phyloP scores from a whole-genome alignment of 2,797 vertebrate species.

The Scyliorhinus canicula region DNA sequence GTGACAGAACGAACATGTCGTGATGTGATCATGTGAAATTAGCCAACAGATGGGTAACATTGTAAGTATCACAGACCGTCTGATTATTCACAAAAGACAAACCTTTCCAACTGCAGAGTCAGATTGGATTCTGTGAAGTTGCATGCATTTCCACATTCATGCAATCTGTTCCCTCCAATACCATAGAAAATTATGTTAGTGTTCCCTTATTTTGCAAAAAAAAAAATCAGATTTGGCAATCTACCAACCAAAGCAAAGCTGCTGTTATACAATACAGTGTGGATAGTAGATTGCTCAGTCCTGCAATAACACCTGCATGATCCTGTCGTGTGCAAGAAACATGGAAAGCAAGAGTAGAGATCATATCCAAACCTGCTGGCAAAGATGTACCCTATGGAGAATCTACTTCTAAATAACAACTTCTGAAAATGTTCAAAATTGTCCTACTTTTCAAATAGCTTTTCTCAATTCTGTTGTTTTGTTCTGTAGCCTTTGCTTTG shows the following conservation, averaged over 20 bases:
- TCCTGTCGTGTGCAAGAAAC: not conserved
- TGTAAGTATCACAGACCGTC: constrained; percentile 15
- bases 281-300: constrained; percentile 18
- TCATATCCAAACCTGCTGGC: not conserved
- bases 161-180: constrained; percentile 19
- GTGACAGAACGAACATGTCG: constrained; percentile 25
- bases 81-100: constrained; percentile 31
- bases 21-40: constrained; percentile 2
- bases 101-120: constrained; percentile 28
- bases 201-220: constrained; percentile 20
- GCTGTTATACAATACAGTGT: constrained; percentile 9
- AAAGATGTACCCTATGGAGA: not conserved
- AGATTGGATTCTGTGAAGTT: constrained; percentile 23
- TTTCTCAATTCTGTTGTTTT: not conserved
- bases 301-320: not conserved
- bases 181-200: not conserved
- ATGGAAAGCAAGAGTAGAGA: not conserved
- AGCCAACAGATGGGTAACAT: constrained; percentile 31
- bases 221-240: constrained; percentile 5
- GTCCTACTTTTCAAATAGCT: not conserved
- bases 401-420: not conserved
- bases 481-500: not conserved
- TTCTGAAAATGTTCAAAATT: not conserved
- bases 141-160: constrained; percentile 25
- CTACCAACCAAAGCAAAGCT: constrained; percentile 16